Evolutionary conservation across 2,797 vertebrate genomes (phyloP), one percentile per base, ranked within the genome.

Genomic region (Crax fasciolata): DNA sequence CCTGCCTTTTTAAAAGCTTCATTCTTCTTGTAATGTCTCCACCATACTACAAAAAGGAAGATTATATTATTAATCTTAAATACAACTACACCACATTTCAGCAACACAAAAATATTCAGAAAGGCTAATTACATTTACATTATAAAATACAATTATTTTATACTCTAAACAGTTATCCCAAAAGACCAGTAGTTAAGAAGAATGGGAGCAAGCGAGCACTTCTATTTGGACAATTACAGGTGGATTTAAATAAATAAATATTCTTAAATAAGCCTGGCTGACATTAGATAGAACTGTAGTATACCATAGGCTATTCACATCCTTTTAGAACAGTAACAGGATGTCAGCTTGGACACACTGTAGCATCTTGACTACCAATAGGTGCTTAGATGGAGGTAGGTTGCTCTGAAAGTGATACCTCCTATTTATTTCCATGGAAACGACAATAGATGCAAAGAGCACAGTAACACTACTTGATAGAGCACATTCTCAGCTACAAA

Each of bases 1-100:
- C 98, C 96, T 99, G 99, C 94, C 98, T 99, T 98, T 98, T 99
- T 94, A 99, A 96, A 65, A 99, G 98, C 94, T 99, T 99, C 99
- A 99, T 99, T 98, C 98, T 99, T 88, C 99, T 98, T 44, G 99
- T 98, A 89, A 99, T 99, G 95, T 99, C 99, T 43, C 99, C 98
- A 87, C 98, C 98, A 51, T 98, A 98, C 98, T 98, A 93, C 23
- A 43, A 86, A 95, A 96, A 80, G 5, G 23, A 85, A 62, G 80
- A 39, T 19, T 1, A 49, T 19, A 27, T 82, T 54, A 63, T 13
- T 52, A 52, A 72, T 32, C 15, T 61, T 39, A 73, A 90, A 77
- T 78, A 28, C 25, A 90, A 19, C 32, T 84, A 21, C 11, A 67
- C 38, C 75, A 57, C 25, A 20, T 57, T 81, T 58, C 32, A 87